These are phyloP conservation scores for Acyrthosiphon pisum DNA, from an alignment of 1,140 invertebrate genomes.

Conservation along the genomic window DNA sequence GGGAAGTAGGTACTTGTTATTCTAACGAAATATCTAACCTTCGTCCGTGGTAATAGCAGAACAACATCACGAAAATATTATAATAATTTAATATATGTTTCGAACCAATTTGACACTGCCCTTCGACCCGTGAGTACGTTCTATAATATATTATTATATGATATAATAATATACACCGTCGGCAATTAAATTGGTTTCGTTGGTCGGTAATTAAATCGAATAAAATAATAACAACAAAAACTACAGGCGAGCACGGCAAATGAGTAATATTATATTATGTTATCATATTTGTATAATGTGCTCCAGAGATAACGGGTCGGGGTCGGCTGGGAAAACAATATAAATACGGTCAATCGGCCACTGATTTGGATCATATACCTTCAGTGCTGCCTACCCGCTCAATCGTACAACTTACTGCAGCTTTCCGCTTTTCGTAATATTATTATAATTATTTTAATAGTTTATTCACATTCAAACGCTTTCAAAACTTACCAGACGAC, in stretches of 20 bases:
- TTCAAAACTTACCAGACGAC: neutral
- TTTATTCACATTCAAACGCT: neutral
- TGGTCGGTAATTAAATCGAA: neutral
- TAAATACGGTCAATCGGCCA: neutral
- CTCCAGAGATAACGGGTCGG: neutral
- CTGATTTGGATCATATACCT: neutral
- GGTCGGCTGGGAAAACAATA: neutral
- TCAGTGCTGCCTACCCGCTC: neutral
- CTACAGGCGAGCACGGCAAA: neutral
- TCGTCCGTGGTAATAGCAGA: neutral
- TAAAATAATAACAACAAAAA: neutral
- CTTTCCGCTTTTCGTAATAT: neutral
- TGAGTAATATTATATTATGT: neutral
- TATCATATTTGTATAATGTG: neutral
- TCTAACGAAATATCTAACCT: neutral
- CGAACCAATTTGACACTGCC: conserved; percentile 10
- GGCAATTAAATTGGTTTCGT: neutral
- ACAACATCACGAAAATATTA: neutral
- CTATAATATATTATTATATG: neutral
- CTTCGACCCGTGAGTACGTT: neutral
- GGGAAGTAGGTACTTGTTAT: neutral
- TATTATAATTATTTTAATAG: neutral
- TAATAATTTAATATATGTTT: neutral
- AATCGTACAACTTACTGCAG: neutral
- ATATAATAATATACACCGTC: too few relatives aligned